Evolutionary conservation across 2,797 vertebrate species (phyloP), one percentile per base, ranked within the genome.

Genomic region (Myiotriccus ornatus): DNA sequence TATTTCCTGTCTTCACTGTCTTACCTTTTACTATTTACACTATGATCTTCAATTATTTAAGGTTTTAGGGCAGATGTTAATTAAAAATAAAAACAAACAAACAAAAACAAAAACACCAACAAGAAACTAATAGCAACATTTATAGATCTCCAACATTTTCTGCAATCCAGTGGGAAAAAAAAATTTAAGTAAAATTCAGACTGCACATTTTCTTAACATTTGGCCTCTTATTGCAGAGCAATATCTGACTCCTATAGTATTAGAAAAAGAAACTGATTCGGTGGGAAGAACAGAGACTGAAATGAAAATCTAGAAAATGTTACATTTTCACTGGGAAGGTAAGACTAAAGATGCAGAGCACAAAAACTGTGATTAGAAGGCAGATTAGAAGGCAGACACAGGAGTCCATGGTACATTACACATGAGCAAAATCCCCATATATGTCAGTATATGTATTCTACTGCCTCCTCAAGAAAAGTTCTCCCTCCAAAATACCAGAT

Each of bases 151-250:
- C 46, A 67, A 79, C 4, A 53, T 4, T 74, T 89, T 86, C 57
- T 81, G 68, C n/a, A 77, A 68, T 70, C 35, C 52, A 83, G 12
- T 14, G 82, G 34, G 93, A 81, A 84, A 53, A 82, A 53, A 70
- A 93, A 87, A 87, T 52, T 62, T 79, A 87, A 90, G 94, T 87
- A 85, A 59, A 23, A 41, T 73, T 84, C 43, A 39, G 24, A 50
- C 18, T 97, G 89, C 53, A 56, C 57, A 75, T 77, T 91, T 91
- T 93, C 78, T 89, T 95, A 87, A 91, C 6, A 4, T 89, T 95
- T 88, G 56, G 64, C 50, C 59, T 81, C 70, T 79, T 67, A 59
- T 34, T 69, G 55, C 3, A 49, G 52, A 73, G 44, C 63, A 60
- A 63, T 86, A 84, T 95, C 81, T 92, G 89, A 95, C 57, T 94